Evolutionary conservation across 2,888 invertebrate genomes (phyloP), one percentile per base, ranked within the genome.

Genomic region (Alitta virens): DNA sequence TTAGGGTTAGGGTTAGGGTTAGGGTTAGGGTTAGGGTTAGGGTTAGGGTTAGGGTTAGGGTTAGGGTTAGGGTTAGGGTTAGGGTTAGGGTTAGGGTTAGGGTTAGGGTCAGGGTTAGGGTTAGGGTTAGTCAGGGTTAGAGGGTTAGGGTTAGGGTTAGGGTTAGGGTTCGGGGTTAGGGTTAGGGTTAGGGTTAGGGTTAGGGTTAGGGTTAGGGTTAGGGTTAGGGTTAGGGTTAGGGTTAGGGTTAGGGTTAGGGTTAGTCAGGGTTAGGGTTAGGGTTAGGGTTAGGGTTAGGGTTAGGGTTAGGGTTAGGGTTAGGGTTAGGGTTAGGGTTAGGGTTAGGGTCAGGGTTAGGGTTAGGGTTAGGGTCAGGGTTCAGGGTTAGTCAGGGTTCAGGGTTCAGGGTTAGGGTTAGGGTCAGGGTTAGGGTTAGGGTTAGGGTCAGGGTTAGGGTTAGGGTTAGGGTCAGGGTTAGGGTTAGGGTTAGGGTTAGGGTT

Each of bases 11-110:
- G 55, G 21, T 56, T 43, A 59, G 68, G 64, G 62, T 52, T 68
- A 55, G 62, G 63, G 59, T 63, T 63, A 60, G 63, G 63, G 63
- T 63, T 63, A 60, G 63, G 63, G 63, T 63, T 63, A 63, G 63
- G 63, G 63, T 63, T 63, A 63, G 63, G 63, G 63, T 63, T 63
- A 63, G 58, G 60, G 66, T 66, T 65, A 65, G 66, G 66, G 64
- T 66, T 65, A 63, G 65, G 66, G 64, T 64, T 65, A 57, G 66
- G 66, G 66, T 66, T 62, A 62, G 59, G 59, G 55, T 60, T 50
- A 53, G 60, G 60, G 38, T 60, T 27, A 46, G 50, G 55, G 16
- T 55, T 18, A 23, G 55, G n/a, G n/a, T n/a, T n/a, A n/a, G n/a
- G n/a, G n/a, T n/a, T n/a, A n/a, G n/a, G n/a, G n/a, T n/a, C n/a